Evolutionary conservation across 2,797 vertebrate genomes (phyloP), one percentile per base, ranked within the genome.

Genomic region (Anomalospiza imberbis): DNA sequence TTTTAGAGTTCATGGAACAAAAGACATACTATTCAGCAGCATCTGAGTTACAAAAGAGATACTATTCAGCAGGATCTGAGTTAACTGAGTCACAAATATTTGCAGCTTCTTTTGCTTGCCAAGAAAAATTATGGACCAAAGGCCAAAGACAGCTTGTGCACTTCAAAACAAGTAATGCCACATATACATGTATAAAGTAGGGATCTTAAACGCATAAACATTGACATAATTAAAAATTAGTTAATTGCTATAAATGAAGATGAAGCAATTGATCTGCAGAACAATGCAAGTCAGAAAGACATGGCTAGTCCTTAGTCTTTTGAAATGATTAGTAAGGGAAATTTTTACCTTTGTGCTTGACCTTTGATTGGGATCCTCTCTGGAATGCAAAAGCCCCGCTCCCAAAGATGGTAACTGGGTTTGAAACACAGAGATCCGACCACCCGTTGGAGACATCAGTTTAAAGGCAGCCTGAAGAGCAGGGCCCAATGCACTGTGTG

Each of bases 351-450:
- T 99, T n/a, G 98, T 98, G 97, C 98, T 99, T 8, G 99, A 99
- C 88, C 99, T 98, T 96, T 99, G 99, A 97, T 99, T 99, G 74
- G 99, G 99, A 96, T 99, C 99, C 96, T 99, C 99, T 95, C 99
- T 98, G 8, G 99, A 99, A 89, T 99, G 99, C 96, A 99, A 97
- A 58, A 97, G 97, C 10, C 99, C 99, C 0, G 98, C 98, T 10
- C 99, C 99, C 91, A 99, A 89, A 19, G 98, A 99, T 2, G 99
- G 99, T 73, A 99, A 98, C 97, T 99, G 99, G 36, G 99, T 99
- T 96, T 99, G 99, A 97, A 99, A 99, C 66, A 99, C 99, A 6
- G 99, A 98, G 93, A 99, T 96, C 3, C 99, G 98, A 3, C 99
- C 99, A 32, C 99, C 99, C 3, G 99, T 99, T 83, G 99, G 98